Conservation (phyloP, 2,113 vertebrate genomes). For the Ardeotis arabs region DNA sequence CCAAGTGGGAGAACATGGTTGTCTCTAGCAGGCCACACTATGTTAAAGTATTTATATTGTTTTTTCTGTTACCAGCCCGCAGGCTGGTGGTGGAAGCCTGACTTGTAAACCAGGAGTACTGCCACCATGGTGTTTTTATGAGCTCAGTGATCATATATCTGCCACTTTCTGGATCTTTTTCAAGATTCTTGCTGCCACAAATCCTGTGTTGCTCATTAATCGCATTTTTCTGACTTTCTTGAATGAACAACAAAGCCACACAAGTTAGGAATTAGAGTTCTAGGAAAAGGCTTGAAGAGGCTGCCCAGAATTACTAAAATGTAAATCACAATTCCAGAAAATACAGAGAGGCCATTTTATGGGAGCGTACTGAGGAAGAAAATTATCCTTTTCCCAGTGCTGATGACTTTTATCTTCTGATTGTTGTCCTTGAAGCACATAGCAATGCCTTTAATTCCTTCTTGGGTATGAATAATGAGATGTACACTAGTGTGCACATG, state of each 20-base stretch:
- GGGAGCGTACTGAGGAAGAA: neutral
- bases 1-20: rapidly evolving
- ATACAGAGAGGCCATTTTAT: neutral
- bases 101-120: neutral
- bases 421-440: neutral
- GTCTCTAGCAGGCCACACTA: neutral
- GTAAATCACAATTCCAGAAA: neutral
- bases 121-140: neutral
- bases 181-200: neutral
- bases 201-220: neutral
- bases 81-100: neutral
- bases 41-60: rapidly evolving
- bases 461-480: neutral
- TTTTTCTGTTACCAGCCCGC: neutral
- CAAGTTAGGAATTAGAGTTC: neutral
- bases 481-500: rapidly evolving
- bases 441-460: neutral
- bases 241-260: neutral
- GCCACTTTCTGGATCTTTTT: neutral
- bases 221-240: neutral
- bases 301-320: neutral
- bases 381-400: neutral
- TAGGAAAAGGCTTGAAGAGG: neutral
- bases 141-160: neutral
- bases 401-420: neutral